Evolutionary conservation across 2,113 vertebrate genomes (phyloP).

Genomic region (Cyrtonyx montezumae): DNA sequence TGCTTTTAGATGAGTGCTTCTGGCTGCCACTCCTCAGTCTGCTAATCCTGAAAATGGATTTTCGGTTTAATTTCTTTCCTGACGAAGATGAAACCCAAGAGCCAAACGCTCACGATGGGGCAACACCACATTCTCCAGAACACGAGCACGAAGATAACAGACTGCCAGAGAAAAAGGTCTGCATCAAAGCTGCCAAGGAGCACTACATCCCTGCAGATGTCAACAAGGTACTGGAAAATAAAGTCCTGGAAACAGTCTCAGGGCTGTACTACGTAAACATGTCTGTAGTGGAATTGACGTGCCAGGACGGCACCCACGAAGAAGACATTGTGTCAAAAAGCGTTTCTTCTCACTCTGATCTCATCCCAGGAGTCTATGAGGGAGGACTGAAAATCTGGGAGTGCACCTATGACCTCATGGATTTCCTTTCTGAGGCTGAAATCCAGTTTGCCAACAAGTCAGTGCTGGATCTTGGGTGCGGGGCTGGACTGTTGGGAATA

Average conservation of each 20-base stretch:
- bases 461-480: slow-evolving; percentile 93
- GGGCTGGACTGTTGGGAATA: slow-evolving; percentile 91
- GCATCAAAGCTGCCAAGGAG: slow-evolving; percentile 66
- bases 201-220: slow-evolving; percentile 71
- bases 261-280: background rate
- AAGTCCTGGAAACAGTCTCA: slow-evolving; percentile 37
- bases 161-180: background rate
- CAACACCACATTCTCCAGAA: background rate
- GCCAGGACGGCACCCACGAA: background rate
- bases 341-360: slow-evolving; percentile 85
- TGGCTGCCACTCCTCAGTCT: background rate
- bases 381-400: slow-evolving; percentile 98
- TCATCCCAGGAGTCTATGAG: slow-evolving; percentile 94
- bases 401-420: slow-evolving; percentile 92
- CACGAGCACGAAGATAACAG: background rate
- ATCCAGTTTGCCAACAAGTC: slow-evolving; percentile 81
- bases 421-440: slow-evolving; percentile 79
- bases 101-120: background rate
- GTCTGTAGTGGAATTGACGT: slow-evolving; percentile 17
- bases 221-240: slow-evolving; percentile 66
- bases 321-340: slow-evolving; percentile 84
- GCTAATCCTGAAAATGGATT: slow-evolving; percentile 67
- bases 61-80: slow-evolving; percentile 79
- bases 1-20: background rate
- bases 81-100: slow-evolving; percentile 44